A percentile compares a stretch with the other conserved stretches of the same genome.
phyloP scores from a whole-genome alignment of 2,797 vertebrate genomes.

The Gymnopithys bicolor region DNA sequence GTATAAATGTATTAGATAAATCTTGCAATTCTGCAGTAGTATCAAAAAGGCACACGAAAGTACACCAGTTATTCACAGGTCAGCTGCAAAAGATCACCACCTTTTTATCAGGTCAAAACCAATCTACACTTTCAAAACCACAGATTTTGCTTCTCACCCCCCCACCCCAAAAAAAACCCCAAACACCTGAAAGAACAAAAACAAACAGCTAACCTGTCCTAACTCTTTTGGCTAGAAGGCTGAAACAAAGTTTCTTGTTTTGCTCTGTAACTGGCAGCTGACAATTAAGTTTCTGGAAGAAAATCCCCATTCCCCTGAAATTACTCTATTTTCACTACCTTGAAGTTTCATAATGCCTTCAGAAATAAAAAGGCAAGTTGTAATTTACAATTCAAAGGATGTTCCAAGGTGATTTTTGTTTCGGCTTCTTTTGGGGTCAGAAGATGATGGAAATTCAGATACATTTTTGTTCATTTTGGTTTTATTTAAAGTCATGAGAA shows the following conservation, averaged over 20 bases:
- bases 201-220: not conserved
- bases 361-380: not conserved
- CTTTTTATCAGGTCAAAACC: not conserved
- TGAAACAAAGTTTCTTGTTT: not conserved
- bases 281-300: not conserved
- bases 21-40: not conserved
- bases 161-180: not conserved
- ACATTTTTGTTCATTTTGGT: not conserved
- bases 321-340: not conserved
- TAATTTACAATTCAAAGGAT: not conserved
- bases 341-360: not conserved
- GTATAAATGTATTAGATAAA: not conserved
- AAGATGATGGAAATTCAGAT: not conserved
- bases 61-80: not conserved
- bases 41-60: not conserved
- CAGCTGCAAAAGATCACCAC: not conserved
- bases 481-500: not conserved
- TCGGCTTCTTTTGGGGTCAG: not conserved
- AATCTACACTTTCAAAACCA: not conserved
- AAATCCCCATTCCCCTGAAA: not conserved
- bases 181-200: not conserved
- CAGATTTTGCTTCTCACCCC: not conserved
- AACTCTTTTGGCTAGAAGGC: not conserved
- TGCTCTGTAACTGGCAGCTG: not conserved
- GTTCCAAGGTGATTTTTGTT: not conserved